Evolutionary conservation across 1,140 invertebrate species (phyloP).

Genomic region (Globodera rostochiensis): DNA sequence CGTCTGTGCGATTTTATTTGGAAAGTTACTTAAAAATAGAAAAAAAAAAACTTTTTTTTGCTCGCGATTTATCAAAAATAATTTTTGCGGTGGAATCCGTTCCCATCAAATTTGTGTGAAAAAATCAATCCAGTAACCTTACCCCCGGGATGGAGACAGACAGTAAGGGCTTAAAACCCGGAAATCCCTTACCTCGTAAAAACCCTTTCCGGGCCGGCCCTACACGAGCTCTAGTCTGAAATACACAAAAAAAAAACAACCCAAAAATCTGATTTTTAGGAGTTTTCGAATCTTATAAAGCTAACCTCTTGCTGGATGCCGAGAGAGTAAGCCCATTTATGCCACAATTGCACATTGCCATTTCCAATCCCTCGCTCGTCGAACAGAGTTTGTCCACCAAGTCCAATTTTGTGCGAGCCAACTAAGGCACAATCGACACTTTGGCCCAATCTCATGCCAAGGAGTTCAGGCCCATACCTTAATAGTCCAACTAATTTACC

Average conservation of each 20-base stretch:
- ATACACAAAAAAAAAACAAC: background rate
- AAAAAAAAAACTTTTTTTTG: no score
- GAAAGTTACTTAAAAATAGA: background rate
- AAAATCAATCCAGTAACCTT: no score
- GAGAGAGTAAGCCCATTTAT: background rate
- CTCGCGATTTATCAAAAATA: no score
- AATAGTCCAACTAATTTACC: background rate
- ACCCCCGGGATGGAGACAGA: no score
- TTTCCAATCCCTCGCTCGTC: slow-evolving; percentile 13
- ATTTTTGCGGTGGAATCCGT: no score
- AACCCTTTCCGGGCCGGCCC: no score
- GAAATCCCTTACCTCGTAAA: slow-evolving; percentile 19
- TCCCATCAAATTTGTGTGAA: no score
- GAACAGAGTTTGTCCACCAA: slow-evolving; percentile 14
- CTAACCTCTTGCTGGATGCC: slow-evolving; percentile 6
- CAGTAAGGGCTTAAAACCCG: no score
- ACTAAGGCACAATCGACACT: slow-evolving; percentile 11
- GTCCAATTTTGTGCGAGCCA: slow-evolving; percentile 20
- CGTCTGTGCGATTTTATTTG: slow-evolving; percentile 45
- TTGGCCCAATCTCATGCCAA: slow-evolving; percentile 28
- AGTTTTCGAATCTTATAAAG: background rate
- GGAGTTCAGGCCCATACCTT: slow-evolving; percentile 5
- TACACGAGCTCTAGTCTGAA: background rate
- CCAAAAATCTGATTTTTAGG: background rate
- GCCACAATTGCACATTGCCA: slow-evolving; percentile 23